Base-by-base conservation (phyloP, 2,888 invertebrate species). In the Hirtodrosophila duncani region DNA sequence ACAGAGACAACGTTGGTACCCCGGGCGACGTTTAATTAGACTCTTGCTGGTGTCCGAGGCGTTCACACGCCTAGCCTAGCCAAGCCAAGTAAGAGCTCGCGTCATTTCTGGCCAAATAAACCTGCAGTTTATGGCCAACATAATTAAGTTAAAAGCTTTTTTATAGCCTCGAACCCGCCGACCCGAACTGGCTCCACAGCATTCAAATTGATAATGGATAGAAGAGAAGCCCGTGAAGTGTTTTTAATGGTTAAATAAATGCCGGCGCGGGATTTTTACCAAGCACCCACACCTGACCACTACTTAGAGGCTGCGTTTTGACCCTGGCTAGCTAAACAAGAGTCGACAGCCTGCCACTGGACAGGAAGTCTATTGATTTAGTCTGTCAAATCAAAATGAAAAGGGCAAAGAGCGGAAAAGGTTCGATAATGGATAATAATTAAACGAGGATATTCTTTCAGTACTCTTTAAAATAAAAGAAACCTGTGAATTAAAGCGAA, bases 91-190 rank as follows among this genome's bases (percentile, higher is more conserved):
- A n/a, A n/a, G n/a, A 14, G 30, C 30, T 31, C 23, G 42, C 41
- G 60, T 50, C 59, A 50, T 30, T 37, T 16, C 37, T 62, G 70
- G 49, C 68, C 60, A 66, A 71, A 55, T 71, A 75, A 71, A 78
- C 75, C 79, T 79, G 71, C 75, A 78, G 71, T 75, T 75, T 75
- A 79, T 75, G 71, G 78, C 72, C 78, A 74, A 79, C 79, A 79
- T 77, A 77, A 77, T 77, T 77, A 77, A 77, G 69, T 79, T 77
- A 69, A 77, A 77, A 77, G 75, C 79, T 78, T 79, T 78, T 75
- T 74, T 75, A 75, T 67, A 63, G 63, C 64, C 33, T 31, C 21
- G 8, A 10, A 14, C 20, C 31, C 1, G 14, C 21, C 16, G 6
- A 18, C 10, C 33, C 27, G 26, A 50, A 33, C 51, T 46, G 56